Base-by-base conservation (phyloP, 2,113 vertebrate genomes). In the Taxidea taxus region DNA sequence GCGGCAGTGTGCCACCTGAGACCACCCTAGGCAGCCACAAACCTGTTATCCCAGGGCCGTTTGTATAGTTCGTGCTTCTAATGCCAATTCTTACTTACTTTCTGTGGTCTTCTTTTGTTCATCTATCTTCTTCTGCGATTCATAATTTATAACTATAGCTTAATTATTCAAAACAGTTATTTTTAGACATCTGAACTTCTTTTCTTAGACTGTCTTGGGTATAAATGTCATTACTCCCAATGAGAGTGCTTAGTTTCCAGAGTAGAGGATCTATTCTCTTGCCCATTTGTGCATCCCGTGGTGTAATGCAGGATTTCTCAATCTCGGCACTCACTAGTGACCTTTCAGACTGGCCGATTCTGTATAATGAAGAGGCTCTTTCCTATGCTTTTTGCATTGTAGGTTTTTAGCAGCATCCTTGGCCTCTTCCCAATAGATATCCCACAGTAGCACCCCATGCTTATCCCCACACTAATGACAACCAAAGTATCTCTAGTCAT, bases 101-200 rank as follows among this genome's bases (percentile, higher is more conserved):
- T 90, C 70, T 29, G 0, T 78, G 44, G 25, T 14, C 16, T 2
- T 82, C 90, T 93, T 96, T 90, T 92, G 51, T 82, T 95, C 62
- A 81, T 81, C 58, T 83, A 1, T 72, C 78, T 86, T 96, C 74
- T 75, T 90, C 62, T 31, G 54, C 37, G 54, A 90, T 93, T 95
- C 72, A 96, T 75, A 95, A 96, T 88, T 92, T 75, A 96, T 93
- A 90, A 29, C 62, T 85, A 2, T 42, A 86, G 27, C 74, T 97
- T 87, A 94, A 82, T 96, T 93, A 96, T 94, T 94, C 80, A 97
- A 80, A 89, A 89, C 81, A 72, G 47, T 78, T 92, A 74, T 93
- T 56, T 94, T 94, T 89, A 49, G 58, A 66, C 47, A 15, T 14
- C 90, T 85, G 58, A 31, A 81, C 47, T 77, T 83, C 4, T 39